phyloP scores from a whole-genome alignment of 2,797 vertebrate species.

The Chloroceryle inda region DNA sequence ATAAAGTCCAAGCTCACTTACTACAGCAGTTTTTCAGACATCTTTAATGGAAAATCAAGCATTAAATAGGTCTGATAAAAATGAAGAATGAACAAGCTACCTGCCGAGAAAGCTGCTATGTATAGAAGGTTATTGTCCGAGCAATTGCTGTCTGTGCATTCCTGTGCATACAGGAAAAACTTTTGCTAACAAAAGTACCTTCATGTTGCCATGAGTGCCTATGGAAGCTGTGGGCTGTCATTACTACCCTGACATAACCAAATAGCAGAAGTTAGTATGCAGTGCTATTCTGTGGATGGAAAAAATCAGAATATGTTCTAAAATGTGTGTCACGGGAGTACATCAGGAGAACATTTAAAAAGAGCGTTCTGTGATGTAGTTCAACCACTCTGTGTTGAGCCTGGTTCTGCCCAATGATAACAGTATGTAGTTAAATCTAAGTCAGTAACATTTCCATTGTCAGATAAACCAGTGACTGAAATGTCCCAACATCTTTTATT shows the following conservation, averaged over 20 bases:
- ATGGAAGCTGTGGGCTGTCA: neutral
- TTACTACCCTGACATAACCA: neutral
- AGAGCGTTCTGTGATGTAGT: neutral
- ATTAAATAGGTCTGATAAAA: neutral
- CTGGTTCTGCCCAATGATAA: neutral
- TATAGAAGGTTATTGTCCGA: neutral
- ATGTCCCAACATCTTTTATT: neutral
- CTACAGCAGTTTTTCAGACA: neutral
- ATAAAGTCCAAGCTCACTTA: neutral
- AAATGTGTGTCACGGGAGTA: neutral
- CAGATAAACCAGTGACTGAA: neutral
- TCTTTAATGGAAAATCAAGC: neutral
- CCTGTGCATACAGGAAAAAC: neutral
- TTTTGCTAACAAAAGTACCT: neutral
- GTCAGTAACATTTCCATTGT: neutral
- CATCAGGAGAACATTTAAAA: neutral
- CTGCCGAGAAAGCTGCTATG: neutral
- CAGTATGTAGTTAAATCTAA: neutral
- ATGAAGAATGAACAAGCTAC: neutral
- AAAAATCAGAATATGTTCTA: neutral
- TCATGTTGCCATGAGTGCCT: slow-evolving; percentile 34
- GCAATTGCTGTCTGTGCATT: neutral
- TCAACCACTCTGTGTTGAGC: neutral
- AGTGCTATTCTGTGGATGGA: neutral
- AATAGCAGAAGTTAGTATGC: neutral